A percentile compares a stretch with the other conserved stretches of the same genome.
phyloP scores from a whole-genome alignment of 2,888 invertebrate genomes.

The Urechis unicinctus region DNA sequence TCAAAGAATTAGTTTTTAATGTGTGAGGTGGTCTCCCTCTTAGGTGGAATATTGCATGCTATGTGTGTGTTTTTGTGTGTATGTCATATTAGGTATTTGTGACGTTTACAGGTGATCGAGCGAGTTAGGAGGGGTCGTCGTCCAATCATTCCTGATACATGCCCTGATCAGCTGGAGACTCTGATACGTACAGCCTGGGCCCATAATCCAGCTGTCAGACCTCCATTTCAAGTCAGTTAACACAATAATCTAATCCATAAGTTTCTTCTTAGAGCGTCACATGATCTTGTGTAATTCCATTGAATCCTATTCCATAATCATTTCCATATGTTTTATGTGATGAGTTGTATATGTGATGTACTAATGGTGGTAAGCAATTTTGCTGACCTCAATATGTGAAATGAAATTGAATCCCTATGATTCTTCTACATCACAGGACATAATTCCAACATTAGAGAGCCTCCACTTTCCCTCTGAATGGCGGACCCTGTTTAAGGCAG shows the following conservation, averaged over 20 bases:
- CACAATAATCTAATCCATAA: neutral
- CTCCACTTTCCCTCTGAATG: constrained; percentile 35
- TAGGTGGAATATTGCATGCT: too few relatives aligned
- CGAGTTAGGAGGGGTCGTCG: constrained; percentile 30
- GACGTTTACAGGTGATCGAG: constrained; percentile 35
- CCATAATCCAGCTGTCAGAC: constrained; percentile 33
- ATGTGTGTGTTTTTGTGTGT: too few relatives aligned
- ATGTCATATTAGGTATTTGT: too few relatives aligned
- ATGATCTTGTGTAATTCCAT: neutral
- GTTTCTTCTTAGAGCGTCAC: neutral
- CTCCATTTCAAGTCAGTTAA: constrained; percentile 32
- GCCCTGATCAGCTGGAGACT: constrained; percentile 27
- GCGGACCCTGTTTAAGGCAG: constrained; percentile 31
- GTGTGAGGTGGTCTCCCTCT: too few relatives aligned
- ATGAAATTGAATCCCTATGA: too few relatives aligned
- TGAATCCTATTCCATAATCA: too few relatives aligned
- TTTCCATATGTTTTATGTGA: too few relatives aligned
- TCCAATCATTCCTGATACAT: constrained; percentile 31
- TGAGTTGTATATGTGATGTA: too few relatives aligned
- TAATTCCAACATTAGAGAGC: constrained; percentile 28
- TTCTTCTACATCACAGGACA: too few relatives aligned
- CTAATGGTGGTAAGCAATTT: too few relatives aligned
- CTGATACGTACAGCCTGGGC: constrained; percentile 40
- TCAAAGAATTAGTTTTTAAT: constrained; percentile 10
- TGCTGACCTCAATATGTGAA: too few relatives aligned